A percentile compares a stretch with the other conserved stretches of the same genome.
Evolutionary conservation across 2,797 vertebrate species (phyloP).

Genomic region (Lepidocolaptes lacrymiger): DNA sequence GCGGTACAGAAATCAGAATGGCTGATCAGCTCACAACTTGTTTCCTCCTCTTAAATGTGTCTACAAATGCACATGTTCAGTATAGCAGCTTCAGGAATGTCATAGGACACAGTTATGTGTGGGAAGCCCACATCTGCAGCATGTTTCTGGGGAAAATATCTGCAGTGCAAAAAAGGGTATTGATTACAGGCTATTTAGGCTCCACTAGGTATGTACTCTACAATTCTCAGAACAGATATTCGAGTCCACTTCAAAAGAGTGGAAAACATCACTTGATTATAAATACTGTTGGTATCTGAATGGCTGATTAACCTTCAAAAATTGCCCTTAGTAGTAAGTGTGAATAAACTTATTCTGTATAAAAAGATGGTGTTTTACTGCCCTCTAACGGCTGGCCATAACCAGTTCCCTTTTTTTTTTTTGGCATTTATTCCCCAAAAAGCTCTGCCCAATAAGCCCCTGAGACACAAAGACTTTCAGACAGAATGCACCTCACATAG

Average conservation of each 20-base stretch:
- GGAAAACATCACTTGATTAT: neutral
- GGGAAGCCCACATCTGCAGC: neutral
- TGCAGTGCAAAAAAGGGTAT: neutral
- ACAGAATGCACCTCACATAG: neutral
- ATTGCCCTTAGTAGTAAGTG: neutral
- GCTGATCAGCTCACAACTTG: neutral
- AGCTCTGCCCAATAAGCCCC: neutral
- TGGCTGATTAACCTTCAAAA: constrained; percentile 20
- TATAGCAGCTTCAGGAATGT: neutral
- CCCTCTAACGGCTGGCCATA: constrained; percentile 56
- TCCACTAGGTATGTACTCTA: neutral
- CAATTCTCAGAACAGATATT: neutral
- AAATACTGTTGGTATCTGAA: neutral
- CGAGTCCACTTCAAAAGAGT: neutral
- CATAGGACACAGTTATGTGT: fast-evolving
- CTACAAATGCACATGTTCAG: fast-evolving
- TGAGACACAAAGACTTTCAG: neutral
- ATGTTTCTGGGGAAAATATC: fast-evolving
- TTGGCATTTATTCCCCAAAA: neutral
- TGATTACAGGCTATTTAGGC: neutral
- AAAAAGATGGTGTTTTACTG: constrained; percentile 39
- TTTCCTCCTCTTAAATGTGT: neutral
- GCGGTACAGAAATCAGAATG: neutral
- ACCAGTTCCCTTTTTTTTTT: neutral
- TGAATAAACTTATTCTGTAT: fast-evolving